These are phyloP conservation scores for Plusia festucae DNA, from an alignment of 2,888 invertebrate species.

Conservation along the genomic window DNA sequence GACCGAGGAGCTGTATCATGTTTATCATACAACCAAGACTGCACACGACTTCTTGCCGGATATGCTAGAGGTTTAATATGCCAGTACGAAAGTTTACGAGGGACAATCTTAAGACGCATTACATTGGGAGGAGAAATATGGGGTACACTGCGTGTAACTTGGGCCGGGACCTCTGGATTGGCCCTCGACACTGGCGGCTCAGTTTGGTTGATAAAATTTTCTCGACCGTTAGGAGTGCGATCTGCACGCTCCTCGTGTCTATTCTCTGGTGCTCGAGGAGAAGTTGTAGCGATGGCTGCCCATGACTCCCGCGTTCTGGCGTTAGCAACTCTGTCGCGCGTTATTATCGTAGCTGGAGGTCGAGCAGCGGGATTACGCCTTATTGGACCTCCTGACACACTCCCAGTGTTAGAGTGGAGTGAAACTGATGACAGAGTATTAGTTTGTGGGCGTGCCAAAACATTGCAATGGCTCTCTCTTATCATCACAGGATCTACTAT, in stretches of 20 bases:
- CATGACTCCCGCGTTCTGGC: conserved; percentile 92
- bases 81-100: conserved; percentile 96
- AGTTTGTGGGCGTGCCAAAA: conserved; percentile 95
- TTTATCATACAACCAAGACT: conserved; percentile 96
- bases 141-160: conserved; percentile 83
- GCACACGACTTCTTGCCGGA: conserved; percentile 94
- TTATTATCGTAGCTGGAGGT: conserved; percentile 87
- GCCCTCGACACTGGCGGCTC: conserved; percentile 97
- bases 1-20: conserved; percentile 95
- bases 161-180: conserved; percentile 84
- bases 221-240: conserved; percentile 95
- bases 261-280: conserved; percentile 99
- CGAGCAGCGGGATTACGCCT: conserved; percentile 89
- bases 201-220: conserved; percentile 97
- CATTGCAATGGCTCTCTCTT: conserved; percentile 96
- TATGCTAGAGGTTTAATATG: conserved; percentile 95
- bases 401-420: conserved; percentile 97
- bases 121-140: conserved; percentile 86
- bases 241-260: conserved; percentile 97
- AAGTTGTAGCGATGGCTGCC: conserved; percentile 89
- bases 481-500: conserved; percentile 78
- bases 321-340: conserved; percentile 97
- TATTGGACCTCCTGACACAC: conserved; percentile 92
- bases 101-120: conserved; percentile 79
- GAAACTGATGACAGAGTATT: conserved; percentile 93